These are phyloP conservation scores for Delphinus delphis DNA, from an alignment of 2,113 vertebrate genomes.

Conservation along the genomic window DNA sequence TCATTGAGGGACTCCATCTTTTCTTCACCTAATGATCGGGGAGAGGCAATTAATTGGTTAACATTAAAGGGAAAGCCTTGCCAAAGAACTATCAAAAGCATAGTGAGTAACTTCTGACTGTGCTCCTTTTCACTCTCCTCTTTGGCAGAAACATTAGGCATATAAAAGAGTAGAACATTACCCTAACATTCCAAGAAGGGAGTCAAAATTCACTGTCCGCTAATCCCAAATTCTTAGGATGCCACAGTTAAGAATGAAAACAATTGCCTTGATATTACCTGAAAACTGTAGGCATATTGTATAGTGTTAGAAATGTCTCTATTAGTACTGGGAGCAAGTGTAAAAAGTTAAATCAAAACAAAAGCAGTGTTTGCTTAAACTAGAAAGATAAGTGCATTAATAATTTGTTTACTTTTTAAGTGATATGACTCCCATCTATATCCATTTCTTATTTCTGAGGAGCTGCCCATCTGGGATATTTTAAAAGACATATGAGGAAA, in stretches of 20 bases:
- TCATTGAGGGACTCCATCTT: not conserved
- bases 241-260: not conserved
- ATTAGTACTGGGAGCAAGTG: not conserved
- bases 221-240: not conserved
- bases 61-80: not conserved
- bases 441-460: not conserved
- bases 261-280: not conserved
- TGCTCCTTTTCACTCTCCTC: not conserved
- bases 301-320: not conserved
- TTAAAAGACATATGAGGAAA: not conserved
- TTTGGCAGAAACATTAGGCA: not conserved
- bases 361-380: not conserved
- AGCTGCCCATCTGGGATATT: not conserved
- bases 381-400: not conserved
- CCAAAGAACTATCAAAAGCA: not conserved
- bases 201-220: not conserved
- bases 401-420: not conserved
- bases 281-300: slow-evolving; percentile 14
- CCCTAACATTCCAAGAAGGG: not conserved
- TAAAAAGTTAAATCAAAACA: not conserved
- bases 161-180: not conserved
- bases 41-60: not conserved
- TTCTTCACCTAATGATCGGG: not conserved
- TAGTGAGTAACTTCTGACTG: not conserved
- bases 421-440: not conserved